phyloP scores from a whole-genome alignment of 1,140 invertebrate genomes.

The Drosophila bipectinata region DNA sequence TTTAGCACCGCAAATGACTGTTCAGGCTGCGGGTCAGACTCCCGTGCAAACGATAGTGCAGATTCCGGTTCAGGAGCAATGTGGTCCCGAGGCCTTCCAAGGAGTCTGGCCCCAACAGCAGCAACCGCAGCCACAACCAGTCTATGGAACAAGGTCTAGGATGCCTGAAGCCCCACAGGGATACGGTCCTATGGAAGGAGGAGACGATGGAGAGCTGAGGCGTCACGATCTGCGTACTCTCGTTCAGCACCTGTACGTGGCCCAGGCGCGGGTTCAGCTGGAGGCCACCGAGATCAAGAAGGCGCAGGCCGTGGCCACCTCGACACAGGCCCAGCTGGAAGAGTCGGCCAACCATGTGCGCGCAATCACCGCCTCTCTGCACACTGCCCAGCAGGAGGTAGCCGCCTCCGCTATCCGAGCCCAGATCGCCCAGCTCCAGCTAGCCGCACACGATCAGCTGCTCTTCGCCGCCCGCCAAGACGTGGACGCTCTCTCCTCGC shows the following conservation, averaged over 20 bases:
- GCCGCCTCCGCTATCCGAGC: conserved; percentile 76
- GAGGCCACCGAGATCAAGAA: conserved; percentile 80
- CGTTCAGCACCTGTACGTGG: conserved; percentile 79
- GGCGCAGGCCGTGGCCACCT: conserved; percentile 69
- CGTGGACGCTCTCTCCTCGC: conserved; percentile 77
- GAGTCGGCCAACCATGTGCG: conserved; percentile 79
- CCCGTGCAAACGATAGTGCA: not conserved
- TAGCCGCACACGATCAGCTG: conserved; percentile 80
- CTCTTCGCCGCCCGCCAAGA: conserved; percentile 80
- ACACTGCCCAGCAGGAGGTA: conserved; percentile 79
- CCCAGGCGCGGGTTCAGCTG: conserved; percentile 78
- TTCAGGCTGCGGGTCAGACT: conserved; percentile 1
- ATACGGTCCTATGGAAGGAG: conserved; percentile 3
- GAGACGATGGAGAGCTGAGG: conserved; percentile 58
- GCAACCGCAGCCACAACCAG: conserved; percentile 6
- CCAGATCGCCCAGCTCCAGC: conserved; percentile 78
- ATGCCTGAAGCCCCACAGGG: not conserved
- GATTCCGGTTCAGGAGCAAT: not conserved
- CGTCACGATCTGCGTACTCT: conserved; percentile 64
- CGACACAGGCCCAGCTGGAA: conserved; percentile 69
- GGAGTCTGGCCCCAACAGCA: conserved; percentile 1
- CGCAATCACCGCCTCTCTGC: conserved; percentile 71
- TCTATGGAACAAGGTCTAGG: not conserved
- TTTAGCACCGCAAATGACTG: not conserved
- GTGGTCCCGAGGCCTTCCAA: not conserved